Percentiles rank a stretch among this genome's conserved stretches.
phyloP scores from a whole-genome alignment of 2,888 invertebrate species.

The Campoletis raptor region DNA sequence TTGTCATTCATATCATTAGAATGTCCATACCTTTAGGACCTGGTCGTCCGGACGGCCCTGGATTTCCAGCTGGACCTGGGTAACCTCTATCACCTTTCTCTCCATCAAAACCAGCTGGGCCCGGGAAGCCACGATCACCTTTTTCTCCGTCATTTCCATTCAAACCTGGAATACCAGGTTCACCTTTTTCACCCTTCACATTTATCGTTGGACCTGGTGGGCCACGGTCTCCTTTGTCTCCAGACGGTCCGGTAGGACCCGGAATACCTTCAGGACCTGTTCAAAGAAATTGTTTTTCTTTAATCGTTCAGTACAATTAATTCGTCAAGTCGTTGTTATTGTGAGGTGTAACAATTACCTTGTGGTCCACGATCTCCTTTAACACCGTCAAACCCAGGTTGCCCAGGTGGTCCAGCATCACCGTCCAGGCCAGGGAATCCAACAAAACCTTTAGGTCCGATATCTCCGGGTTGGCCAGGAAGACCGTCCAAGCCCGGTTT shows the following conservation, averaged over 20 bases:
- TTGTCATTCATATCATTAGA: background rate
- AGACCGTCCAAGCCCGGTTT: conserved; percentile 87
- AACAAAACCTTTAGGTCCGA: conserved; percentile 87
- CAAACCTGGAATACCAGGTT: conserved; percentile 85
- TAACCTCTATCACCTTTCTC: conserved; percentile 84
- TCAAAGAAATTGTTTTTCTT: background rate
- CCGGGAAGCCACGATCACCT: conserved; percentile 86
- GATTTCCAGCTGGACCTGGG: conserved; percentile 79
- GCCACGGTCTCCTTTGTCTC: conserved; percentile 87
- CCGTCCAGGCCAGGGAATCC: conserved; percentile 91
- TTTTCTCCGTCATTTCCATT: conserved; percentile 86
- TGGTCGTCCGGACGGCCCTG: conserved; percentile 85
- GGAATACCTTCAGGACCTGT: conserved; percentile 83
- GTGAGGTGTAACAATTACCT: conserved; percentile 75
- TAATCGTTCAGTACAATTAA: background rate
- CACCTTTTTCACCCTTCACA: conserved; percentile 86
- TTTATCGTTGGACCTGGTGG: conserved; percentile 85
- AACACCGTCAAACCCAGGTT: conserved; percentile 86
- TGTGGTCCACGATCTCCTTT: conserved; percentile 86
- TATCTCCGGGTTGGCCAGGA: conserved; percentile 88
- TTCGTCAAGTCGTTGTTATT: background rate
- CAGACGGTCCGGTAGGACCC: conserved; percentile 87
- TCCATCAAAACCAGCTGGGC: conserved; percentile 81
- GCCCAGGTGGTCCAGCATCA: conserved; percentile 88
- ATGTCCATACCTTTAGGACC: conserved; percentile 86